phyloP scores from a whole-genome alignment of 2,797 vertebrate genomes.

The Tamandua tetradactyla region DNA sequence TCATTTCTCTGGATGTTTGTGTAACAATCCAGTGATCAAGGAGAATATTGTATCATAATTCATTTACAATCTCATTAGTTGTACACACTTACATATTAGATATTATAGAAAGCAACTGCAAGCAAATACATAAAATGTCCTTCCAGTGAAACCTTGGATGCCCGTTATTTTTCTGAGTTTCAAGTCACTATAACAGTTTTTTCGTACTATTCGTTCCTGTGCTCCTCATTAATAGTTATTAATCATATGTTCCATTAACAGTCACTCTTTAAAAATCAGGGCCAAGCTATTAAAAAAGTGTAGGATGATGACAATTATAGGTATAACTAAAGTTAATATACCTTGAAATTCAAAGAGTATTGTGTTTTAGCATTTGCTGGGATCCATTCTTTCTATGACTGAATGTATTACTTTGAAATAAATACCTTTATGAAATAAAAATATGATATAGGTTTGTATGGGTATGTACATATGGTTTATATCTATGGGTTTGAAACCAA shows the following conservation, averaged over 20 bases:
- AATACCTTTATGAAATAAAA: constrained; percentile 31
- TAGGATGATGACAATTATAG: neutral
- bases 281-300: constrained; percentile 31
- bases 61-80: neutral
- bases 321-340: constrained; percentile 20
- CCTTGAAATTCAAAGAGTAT: constrained; percentile 24
- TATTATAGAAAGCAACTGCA: neutral
- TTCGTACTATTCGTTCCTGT: neutral
- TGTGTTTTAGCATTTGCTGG: neutral
- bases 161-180: neutral
- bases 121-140: neutral
- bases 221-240: constrained; percentile 7
- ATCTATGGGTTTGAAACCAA: neutral
- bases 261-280: neutral
- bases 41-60: neutral
- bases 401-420: neutral
- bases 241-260: constrained; percentile 49
- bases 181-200: neutral
- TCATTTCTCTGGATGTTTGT: neutral
- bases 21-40: neutral
- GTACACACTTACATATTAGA: neutral
- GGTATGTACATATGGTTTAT: too few species aligned
- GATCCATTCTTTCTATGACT: neutral
- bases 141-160: neutral
- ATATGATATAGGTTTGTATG: neutral